Conservation (phyloP, 2,797 vertebrate species). For the Spheniscus humboldti region DNA sequence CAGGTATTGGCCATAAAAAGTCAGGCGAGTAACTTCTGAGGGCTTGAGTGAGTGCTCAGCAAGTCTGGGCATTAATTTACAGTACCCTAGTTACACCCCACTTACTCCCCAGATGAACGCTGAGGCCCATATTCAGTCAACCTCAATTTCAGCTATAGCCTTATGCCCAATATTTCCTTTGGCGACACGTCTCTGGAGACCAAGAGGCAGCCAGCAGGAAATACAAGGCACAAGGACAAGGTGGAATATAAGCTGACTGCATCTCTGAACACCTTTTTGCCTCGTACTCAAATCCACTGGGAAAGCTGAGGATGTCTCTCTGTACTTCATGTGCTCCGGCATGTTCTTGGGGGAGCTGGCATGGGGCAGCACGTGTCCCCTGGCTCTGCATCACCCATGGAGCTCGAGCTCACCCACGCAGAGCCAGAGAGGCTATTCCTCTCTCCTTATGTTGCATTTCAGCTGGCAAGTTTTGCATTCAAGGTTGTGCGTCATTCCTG, state of each 20-base stretch:
- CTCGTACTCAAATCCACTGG: neutral
- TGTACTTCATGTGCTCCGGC: neutral
- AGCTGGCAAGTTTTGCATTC: neutral
- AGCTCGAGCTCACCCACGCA: fast-evolving
- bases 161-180: neutral
- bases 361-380: fast-evolving
- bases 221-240: neutral
- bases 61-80: neutral
- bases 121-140: neutral
- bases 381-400: neutral
- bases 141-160: neutral
- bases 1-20: neutral
- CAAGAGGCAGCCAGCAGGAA: neutral
- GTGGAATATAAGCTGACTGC: neutral
- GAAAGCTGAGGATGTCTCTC: neutral
- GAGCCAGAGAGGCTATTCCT: neutral
- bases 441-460: neutral
- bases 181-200: neutral
- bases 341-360: fast-evolving
- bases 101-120: neutral
- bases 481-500: neutral
- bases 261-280: neutral
- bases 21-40: neutral
- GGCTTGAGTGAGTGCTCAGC: neutral
- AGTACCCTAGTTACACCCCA: neutral